Base-by-base conservation (phyloP, 2,113 vertebrate genomes). In the Ochotona princeps region DNA sequence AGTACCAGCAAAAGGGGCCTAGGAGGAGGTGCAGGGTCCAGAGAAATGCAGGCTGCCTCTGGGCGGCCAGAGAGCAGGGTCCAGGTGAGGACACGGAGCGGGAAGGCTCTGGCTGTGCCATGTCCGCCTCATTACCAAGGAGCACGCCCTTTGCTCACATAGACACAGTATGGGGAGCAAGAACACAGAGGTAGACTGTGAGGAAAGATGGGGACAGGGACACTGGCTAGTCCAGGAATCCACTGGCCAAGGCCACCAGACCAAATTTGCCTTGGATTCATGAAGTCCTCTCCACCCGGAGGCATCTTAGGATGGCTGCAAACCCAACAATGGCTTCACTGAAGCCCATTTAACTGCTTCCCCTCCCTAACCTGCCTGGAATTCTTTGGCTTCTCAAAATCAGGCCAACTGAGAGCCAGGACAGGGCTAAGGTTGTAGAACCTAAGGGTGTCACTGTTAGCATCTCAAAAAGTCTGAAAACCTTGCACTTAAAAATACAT, bases 241-340 rank as follows among this genome's bases (percentile, higher is more conserved):
- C 28, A 9, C 21, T 28, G 0, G 15, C 35, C n/a, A 28, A 0
- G 15, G 69, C 14, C 76, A 35, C n/a, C 66, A 86, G 63, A 73
- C 67, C 72, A 91, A 91, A 93, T 9, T 3, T 7, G 15, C 49
- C 25, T 11, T 74, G 69, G 74, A 20, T 63, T 90, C 63, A 85
- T 78, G 17, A 44, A 83, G 26, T 86, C 67, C 83, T 92, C 35
- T 81, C 57, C 44, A 49, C n/a, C 25, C 63, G 38, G 30, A 75
- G 23, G 32, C 54, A 67, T 90, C 75, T 83, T 28, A 84, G 44
- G 91, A 49, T 44, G 63, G 74, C 70, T 83, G 47, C 87, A 94
- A 72, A 89, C 25, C 30, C 66, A 61, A 14, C 3, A 1, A 30
- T 1, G 35, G 14, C 35, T 25, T 54, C 49, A 61, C 30, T 38